Percentiles rank a stretch among this genome's conserved stretches.
Evolutionary conservation across 2,888 invertebrate genomes (phyloP).

Genomic region (Aproaerema taeniolella): DNA sequence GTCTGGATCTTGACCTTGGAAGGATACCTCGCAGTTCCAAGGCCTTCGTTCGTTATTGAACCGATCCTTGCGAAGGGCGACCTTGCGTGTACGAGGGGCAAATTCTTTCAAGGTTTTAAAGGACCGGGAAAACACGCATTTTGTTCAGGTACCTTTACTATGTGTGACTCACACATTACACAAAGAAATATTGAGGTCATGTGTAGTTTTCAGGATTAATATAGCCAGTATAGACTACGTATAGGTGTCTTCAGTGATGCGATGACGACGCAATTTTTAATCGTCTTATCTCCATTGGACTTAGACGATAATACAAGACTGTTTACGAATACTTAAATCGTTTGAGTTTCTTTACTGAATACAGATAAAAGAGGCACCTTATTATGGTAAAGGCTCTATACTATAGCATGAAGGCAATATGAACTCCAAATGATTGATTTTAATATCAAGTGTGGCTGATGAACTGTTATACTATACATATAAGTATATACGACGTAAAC

Average conservation of each 20-base stretch:
- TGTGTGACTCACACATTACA: too few relatives aligned
- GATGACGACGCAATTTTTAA: not conserved
- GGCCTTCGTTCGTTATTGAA: constrained; percentile 48
- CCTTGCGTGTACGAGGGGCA: constrained; percentile 25
- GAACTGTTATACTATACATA: too few relatives aligned
- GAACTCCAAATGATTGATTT: too few relatives aligned
- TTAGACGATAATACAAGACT: constrained; percentile 25
- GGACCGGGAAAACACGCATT: constrained; percentile 5
- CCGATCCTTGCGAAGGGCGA: constrained; percentile 47
- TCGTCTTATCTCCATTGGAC: constrained; percentile 25
- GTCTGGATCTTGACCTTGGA: constrained; percentile 45
- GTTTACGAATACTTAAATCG: constrained; percentile 17
- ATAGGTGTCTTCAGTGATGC: too few relatives aligned
- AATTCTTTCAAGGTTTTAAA: constrained; percentile 26
- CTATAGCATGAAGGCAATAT: too few relatives aligned
- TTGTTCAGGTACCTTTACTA: not conserved
- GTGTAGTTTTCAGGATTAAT: too few relatives aligned
- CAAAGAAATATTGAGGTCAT: not conserved
- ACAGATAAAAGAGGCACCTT: constrained; percentile 31
- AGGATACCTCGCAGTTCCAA: constrained; percentile 43
- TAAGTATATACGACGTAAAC: too few relatives aligned
- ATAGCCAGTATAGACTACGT: too few relatives aligned
- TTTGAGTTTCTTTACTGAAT: too few relatives aligned
- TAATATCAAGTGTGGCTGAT: too few relatives aligned
- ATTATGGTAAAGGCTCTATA: too few relatives aligned